These are phyloP conservation scores for Corynorhinus townsendii DNA, from an alignment of 2,113 vertebrate genomes.

Conservation along the genomic window DNA sequence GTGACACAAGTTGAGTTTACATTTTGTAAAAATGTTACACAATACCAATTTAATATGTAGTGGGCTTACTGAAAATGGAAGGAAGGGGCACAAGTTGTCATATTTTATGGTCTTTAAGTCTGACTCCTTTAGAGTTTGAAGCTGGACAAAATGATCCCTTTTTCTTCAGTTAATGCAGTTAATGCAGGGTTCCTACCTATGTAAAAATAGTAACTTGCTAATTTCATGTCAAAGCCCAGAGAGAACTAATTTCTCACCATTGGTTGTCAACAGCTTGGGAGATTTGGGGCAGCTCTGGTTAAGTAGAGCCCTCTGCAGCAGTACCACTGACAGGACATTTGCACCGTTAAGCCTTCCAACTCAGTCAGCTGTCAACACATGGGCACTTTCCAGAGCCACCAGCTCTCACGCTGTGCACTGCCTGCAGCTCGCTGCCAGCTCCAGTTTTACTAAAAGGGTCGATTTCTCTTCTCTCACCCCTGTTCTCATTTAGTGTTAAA, in stretches of 20 bases:
- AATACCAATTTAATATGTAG: not conserved
- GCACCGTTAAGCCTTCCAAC: constrained; percentile 87
- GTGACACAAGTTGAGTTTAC: not conserved
- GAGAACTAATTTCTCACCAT: constrained; percentile 54
- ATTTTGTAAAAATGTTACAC: not conserved
- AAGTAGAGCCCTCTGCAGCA: constrained; percentile 80
- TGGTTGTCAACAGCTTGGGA: constrained; percentile 82
- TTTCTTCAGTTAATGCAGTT: not conserved
- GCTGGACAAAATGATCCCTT: not conserved
- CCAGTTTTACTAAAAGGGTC: constrained; percentile 93
- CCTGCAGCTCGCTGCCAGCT: constrained; percentile 95
- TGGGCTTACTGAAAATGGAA: not conserved
- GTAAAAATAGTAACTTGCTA: constrained; percentile 29
- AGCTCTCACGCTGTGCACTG: constrained; percentile 87
- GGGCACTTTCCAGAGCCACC: constrained; percentile 90
- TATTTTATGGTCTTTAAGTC: not conserved
- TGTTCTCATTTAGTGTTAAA: constrained; percentile 91
- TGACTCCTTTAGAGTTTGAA: not conserved
- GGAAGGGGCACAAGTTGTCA: not conserved
- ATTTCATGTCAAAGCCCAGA: not conserved
- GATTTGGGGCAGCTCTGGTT: constrained; percentile 80
- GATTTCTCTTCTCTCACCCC: constrained; percentile 92
- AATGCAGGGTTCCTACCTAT: not conserved
- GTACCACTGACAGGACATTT: constrained; percentile 84
- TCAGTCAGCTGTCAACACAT: constrained; percentile 92